Evolutionary conservation across 2,797 vertebrate genomes (phyloP).

Genomic region (Melopsittacus undulatus): DNA sequence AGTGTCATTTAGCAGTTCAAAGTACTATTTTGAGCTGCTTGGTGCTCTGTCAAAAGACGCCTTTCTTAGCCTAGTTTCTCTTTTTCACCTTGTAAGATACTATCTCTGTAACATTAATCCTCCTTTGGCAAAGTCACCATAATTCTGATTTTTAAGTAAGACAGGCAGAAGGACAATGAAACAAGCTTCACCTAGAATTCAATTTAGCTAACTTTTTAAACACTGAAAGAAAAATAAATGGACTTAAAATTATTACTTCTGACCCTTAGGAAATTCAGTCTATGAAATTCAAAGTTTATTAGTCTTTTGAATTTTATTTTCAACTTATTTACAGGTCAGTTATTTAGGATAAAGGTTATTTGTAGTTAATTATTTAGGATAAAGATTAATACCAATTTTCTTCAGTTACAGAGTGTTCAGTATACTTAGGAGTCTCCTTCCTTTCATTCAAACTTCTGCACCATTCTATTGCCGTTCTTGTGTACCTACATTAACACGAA

Average conservation of each 20-base stretch:
- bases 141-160: not conserved
- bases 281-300: not conserved
- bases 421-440: not conserved
- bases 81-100: not conserved
- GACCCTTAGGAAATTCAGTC: not conserved
- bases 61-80: not conserved
- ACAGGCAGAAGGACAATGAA: not conserved
- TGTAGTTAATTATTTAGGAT: not conserved
- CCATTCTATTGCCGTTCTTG: constrained; percentile 72
- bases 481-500: constrained; percentile 67
- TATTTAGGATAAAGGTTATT: constrained; percentile 3
- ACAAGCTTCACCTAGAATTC: not conserved
- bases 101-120: not conserved
- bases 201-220: not conserved
- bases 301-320: not conserved
- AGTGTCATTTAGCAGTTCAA: not conserved
- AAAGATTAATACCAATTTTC: constrained; percentile 73
- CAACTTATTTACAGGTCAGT: not conserved
- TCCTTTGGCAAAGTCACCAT: not conserved
- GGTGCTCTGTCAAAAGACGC: not conserved
- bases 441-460: constrained; percentile 68
- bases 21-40: not conserved
- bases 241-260: not conserved
- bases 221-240: not conserved
- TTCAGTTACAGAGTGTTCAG: constrained; percentile 3